Percentiles rank a stretch among this genome's conserved stretches.
Conservation (phyloP, 2,797 vertebrate species). For the Cynodonichthys magdalenae region DNA sequence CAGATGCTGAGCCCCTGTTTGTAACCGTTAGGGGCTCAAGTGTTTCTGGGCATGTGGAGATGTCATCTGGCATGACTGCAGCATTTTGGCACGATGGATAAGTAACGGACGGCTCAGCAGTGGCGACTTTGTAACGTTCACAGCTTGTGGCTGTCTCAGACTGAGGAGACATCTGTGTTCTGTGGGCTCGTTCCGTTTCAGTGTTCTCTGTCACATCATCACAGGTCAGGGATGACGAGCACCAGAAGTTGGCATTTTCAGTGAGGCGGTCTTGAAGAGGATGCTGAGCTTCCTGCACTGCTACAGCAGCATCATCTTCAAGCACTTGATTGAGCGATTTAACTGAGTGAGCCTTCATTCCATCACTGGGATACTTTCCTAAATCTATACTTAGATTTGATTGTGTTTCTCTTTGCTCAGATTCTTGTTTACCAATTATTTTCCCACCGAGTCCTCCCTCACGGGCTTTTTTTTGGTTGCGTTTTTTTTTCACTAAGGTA, state of each 20-base stretch:
- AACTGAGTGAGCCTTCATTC: slow-evolving; percentile 1
- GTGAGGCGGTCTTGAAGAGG: neutral
- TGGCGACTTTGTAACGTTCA: slow-evolving; percentile 15
- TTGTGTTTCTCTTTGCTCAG: slow-evolving; percentile 6
- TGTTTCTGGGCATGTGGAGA: slow-evolving; percentile 17
- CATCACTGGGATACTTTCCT: neutral
- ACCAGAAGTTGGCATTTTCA: slow-evolving; percentile 4
- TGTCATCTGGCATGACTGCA: slow-evolving; percentile 36
- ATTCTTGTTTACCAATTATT: slow-evolving; percentile 6
- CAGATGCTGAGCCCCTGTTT: slow-evolving; percentile 9
- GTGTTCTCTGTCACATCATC: slow-evolving; percentile 1
- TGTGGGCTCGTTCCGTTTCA: neutral
- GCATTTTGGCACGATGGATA: slow-evolving; percentile 32
- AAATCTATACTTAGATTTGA: slow-evolving; percentile 19
- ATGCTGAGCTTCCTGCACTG: slow-evolving; percentile 39
- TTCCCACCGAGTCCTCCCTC: slow-evolving; percentile 20
- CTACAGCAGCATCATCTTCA: slow-evolving; percentile 41
- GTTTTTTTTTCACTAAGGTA: slow-evolving; percentile 69
- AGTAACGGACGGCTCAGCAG: slow-evolving; percentile 6
- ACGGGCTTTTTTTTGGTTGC: slow-evolving; percentile 63
- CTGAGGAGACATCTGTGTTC: neutral
- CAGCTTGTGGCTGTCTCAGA: slow-evolving; percentile 8
- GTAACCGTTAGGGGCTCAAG: slow-evolving; percentile 9
- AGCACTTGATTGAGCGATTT: neutral
- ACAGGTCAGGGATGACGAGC: slow-evolving; percentile 13